Conservation (phyloP, 2,797 vertebrate species). For the Luscinia megarhynchos region DNA sequence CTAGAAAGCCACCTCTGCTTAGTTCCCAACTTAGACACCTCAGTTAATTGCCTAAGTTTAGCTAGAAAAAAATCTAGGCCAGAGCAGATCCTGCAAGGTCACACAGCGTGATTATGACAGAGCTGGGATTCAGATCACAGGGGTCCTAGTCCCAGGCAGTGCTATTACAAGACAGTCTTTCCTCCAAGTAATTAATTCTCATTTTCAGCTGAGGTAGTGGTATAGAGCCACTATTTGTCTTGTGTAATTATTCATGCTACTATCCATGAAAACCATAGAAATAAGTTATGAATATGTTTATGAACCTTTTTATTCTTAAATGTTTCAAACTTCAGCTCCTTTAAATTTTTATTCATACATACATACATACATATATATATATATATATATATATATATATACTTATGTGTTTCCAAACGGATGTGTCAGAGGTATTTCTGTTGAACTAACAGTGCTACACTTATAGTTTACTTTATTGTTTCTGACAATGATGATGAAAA, state of each 20-base stretch:
- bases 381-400: background rate
- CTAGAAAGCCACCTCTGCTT: background rate
- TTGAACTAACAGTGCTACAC: background rate
- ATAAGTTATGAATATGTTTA: background rate
- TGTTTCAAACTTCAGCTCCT: background rate
- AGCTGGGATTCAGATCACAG: slow-evolving; percentile 25
- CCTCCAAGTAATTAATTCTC: slow-evolving; percentile 32
- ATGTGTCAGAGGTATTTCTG: background rate
- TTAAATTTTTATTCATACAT: background rate
- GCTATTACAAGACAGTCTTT: slow-evolving; percentile 17
- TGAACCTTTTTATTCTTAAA: background rate
- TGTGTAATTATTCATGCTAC: background rate
- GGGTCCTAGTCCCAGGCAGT: slow-evolving; percentile 8
- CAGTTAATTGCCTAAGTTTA: slow-evolving; percentile 8
- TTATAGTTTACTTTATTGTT: slow-evolving; percentile 17
- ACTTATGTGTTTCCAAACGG: background rate
- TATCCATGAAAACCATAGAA: background rate
- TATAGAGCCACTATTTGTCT: background rate
- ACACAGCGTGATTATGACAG: background rate
- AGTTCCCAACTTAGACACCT: background rate
- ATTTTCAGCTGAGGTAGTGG: slow-evolving; percentile 1
- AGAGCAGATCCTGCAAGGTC: slow-evolving; percentile 36
- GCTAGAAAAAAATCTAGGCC: background rate
- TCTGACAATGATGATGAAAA: slow-evolving; percentile 25
- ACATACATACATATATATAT: background rate